Evolutionary conservation across 2,797 vertebrate genomes (phyloP).

Genomic region (Cryptoblepharus egeriae): DNA sequence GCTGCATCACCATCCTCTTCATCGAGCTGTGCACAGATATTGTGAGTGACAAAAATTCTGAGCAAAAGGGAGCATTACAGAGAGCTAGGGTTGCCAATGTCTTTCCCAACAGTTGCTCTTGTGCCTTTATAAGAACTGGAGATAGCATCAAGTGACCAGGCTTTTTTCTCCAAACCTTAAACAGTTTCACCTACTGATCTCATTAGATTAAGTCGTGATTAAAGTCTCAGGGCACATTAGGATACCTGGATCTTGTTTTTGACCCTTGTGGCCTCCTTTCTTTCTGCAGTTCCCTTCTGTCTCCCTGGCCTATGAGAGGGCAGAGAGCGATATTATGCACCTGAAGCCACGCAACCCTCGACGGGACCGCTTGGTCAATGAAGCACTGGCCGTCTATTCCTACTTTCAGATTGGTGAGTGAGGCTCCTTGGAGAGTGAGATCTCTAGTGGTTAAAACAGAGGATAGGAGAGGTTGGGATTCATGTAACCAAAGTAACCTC

Average conservation of each 20-base stretch:
- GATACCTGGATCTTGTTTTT: neutral
- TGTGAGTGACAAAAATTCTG: slow-evolving; percentile 73
- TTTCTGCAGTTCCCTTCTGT: slow-evolving; percentile 85
- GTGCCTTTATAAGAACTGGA: no score
- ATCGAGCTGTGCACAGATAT: slow-evolving; percentile 92
- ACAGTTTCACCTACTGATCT: no score
- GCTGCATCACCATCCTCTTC: slow-evolving; percentile 94
- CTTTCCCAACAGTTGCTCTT: no score
- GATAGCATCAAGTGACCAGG: no score
- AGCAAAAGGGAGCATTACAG: no score
- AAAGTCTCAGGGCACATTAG: no score
- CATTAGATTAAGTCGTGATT: no score
- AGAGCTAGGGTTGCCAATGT: neutral
- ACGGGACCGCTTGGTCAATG: slow-evolving; percentile 85
- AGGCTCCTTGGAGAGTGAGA: no score
- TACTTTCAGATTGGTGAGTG: slow-evolving; percentile 88
- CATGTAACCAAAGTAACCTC: neutral
- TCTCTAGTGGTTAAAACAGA: neutral
- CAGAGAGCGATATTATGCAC: slow-evolving; percentile 91
- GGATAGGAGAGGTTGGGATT: neutral
- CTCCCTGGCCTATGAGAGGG: slow-evolving; percentile 88
- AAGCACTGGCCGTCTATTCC: slow-evolving; percentile 86
- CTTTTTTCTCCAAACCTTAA: no score
- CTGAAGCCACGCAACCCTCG: slow-evolving; percentile 87
- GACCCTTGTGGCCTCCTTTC: neutral